These are phyloP conservation scores for Naja naja DNA, from an alignment of 2,113 vertebrate genomes.

Conservation along the genomic window DNA sequence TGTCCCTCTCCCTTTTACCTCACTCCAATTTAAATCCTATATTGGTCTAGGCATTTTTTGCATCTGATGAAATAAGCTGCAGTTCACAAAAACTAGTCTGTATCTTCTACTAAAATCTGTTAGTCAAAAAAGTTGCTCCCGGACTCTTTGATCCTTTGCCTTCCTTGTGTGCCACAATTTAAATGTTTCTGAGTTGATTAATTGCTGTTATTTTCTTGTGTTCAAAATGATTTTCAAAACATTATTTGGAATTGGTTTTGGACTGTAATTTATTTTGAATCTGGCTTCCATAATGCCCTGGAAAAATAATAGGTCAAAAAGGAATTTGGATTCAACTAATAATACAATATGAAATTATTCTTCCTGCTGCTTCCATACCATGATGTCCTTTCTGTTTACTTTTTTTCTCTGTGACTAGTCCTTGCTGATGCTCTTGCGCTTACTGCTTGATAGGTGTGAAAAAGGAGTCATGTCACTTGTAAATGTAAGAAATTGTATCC, in stretches of 20 bases:
- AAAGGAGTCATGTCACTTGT: slow-evolving; percentile 97
- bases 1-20: background rate
- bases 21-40: background rate
- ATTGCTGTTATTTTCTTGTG: background rate
- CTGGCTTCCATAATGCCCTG: background rate
- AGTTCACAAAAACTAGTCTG: background rate
- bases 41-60: background rate
- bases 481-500: slow-evolving; percentile 97
- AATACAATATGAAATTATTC: too few relatives aligned
- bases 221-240: background rate
- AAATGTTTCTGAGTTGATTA: background rate
- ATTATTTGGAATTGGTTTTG: background rate
- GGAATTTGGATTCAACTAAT: background rate
- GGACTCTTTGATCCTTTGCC: background rate
- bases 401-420: background rate
- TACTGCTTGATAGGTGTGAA: slow-evolving; percentile 81
- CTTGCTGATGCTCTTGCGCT: background rate
- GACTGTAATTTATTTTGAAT: background rate
- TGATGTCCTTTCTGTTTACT: background rate
- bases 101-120: background rate
- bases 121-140: background rate
- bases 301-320: background rate
- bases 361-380: background rate
- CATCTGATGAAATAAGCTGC: background rate
- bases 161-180: background rate